Evolutionary conservation across 2,113 vertebrate species (phyloP), one percentile per base, ranked within the genome.

Genomic region (Hemiscyllium ocellatum): DNA sequence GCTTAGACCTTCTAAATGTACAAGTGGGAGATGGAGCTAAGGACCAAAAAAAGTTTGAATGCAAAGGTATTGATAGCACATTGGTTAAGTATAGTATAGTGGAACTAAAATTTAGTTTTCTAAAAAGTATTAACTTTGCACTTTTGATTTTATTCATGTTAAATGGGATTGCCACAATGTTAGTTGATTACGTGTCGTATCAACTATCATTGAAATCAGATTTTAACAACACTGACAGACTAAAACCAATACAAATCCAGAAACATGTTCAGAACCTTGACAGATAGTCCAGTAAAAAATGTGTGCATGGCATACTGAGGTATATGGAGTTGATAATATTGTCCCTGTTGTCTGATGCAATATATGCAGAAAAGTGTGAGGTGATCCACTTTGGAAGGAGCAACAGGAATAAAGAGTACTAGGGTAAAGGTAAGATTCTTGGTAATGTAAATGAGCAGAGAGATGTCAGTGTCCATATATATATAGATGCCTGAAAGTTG

Each of bases 201-300:
- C 69, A 70, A 70, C 69, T 3, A 70, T 24, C 69, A 70, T 70
- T 37, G 33, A 42, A 83, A 66, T 93, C 61, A 93, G 61, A 2
- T 33, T 65, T 93, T 66, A 90, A 66, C 89, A 93, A 66, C 89
- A 93, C 6, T 93, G 89, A 66, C 89, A 93, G 89, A 37, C 61
- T 93, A 68, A 93, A 93, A 68, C 89, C 89, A 93, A 93, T 66
- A 93, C 33, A 93, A 93, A 93, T 66, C 87, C 37, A 93, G 61
- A 65, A 93, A 93, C 33, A 37, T 91, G 56, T 91, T 91, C 65
- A 66, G n/a, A 37, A 91, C 17, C 13, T 76, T 66, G 89, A 66
- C 61, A 37, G 87, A 37, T 93, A 65, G n/a, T 22, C 13, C 33
- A 93, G 22, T n/a, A 66, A 65, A 61, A 93, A 37, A 66, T 68